Base-by-base conservation (phyloP, 2,888 invertebrate genomes). In the Tryphoninae sp. region DNA sequence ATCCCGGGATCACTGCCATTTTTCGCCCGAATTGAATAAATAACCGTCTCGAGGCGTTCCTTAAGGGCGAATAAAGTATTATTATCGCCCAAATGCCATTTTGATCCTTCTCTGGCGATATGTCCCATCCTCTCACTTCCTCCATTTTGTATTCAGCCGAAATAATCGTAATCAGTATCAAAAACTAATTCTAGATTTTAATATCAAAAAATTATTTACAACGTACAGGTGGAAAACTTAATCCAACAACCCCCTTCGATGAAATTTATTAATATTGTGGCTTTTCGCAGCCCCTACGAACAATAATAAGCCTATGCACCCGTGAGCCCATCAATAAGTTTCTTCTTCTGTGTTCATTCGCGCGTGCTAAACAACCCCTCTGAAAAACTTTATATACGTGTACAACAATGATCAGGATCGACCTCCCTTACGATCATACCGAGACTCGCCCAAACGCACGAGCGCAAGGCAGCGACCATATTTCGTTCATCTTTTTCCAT, bases 401-500 rank as follows among this genome's bases (percentile, higher is more conserved):
- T 42, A 67, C 68, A 68, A 76, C 79, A 79, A 78, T 76, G 78
- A 75, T 64, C 19, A 6, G 55, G 45, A 62, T 72, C 59, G 59
- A 62, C 26, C 26, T 69, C 49, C 51, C 67, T 23, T 23, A 26
- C 51, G 42, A 51, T 51, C 67, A 9, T n/a, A 51, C 51, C 59
- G 40, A 64, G 2, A 42, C 49, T 65, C 65, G 22, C 49, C 9
- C 59, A 71, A n/a, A 45, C n/a, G 7, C 26, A 53, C 8, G 26
- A 1, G 13, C 9, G 23, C 16, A 40, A 64, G 49, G 45, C 67
- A 59, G 61, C 67, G 6, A 84, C 84, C 87, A 87, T 88, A 89
- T 89, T 88, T 84, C 85, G 77, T 83, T 84, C 86, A 85, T 87
- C 87, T 83, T 86, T 67, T 78, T 65, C 55, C 65, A 81, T 81